These are phyloP conservation scores for Okapia johnstoni DNA, from an alignment of 2,113 vertebrate genomes.

Conservation along the genomic window DNA sequence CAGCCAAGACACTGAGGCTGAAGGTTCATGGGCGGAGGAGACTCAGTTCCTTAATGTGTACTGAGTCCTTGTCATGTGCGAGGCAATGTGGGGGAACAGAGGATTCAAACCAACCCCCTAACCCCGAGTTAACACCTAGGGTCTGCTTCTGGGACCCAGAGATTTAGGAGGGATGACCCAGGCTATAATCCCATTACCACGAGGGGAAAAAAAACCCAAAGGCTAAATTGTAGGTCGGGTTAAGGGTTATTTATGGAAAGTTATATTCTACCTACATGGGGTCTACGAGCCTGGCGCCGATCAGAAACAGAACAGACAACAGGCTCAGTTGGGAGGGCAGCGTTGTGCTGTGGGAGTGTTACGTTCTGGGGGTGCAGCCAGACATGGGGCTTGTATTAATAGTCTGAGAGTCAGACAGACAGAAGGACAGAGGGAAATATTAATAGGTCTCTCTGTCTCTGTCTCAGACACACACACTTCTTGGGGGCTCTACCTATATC, in stretches of 20 bases:
- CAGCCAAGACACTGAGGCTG: not conserved
- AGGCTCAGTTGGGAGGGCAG: not conserved
- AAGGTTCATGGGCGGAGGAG: fast-evolving
- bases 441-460: not conserved
- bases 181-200: constrained; percentile 12
- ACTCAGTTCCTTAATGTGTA: not conserved
- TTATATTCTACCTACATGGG: constrained; percentile 59
- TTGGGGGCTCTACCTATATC: not conserved
- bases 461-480: not conserved
- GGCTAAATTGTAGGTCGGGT: constrained; percentile 51
- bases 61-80: fast-evolving
- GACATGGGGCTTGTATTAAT: not conserved
- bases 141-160: not conserved
- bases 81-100: fast-evolving
- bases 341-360: not conserved
- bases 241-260: constrained; percentile 60
- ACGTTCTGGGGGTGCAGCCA: not conserved
- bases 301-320: constrained; percentile 23
- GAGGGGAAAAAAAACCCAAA: not conserved
- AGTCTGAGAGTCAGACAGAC: constrained; percentile 3
- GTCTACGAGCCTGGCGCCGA: constrained; percentile 35
- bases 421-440: not conserved
- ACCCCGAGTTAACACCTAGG: not conserved
- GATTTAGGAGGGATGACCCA: not conserved
- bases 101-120: not conserved